Percentiles rank a stretch among this genome's conserved stretches.
phyloP scores from a whole-genome alignment of 2,888 invertebrate genomes.

The Epirrhoe tristata region DNA sequence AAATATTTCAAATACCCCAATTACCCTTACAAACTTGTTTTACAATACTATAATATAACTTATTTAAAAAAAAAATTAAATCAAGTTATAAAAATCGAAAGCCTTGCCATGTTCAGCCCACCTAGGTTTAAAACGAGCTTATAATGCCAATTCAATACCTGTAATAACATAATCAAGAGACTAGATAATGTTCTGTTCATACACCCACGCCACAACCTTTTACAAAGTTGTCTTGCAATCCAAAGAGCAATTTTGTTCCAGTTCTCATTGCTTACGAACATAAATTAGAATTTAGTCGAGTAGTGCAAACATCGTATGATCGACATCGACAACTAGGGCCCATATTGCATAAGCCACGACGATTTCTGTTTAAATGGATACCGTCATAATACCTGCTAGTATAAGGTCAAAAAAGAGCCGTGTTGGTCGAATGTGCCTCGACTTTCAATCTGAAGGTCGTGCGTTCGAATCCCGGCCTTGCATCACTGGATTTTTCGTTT shows the following conservation, averaged over 20 bases:
- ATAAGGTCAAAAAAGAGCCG: no score
- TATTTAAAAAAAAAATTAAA: background rate
- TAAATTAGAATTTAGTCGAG: slow-evolving; percentile 48
- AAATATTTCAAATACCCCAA: background rate
- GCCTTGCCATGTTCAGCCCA: slow-evolving; percentile 14
- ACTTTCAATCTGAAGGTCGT: no score
- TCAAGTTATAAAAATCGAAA: slow-evolving; percentile 2
- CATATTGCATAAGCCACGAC: background rate
- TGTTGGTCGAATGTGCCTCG: no score
- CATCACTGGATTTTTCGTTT: no score
- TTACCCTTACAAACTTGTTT: background rate
- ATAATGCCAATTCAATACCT: slow-evolving; percentile 28
- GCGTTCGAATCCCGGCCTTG: no score
- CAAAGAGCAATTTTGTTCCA: slow-evolving; percentile 36
- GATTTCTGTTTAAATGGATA: no score
- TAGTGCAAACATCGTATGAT: slow-evolving; percentile 36
- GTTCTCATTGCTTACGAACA: slow-evolving; percentile 39
- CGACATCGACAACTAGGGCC: slow-evolving; percentile 14
- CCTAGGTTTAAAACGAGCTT: slow-evolving; percentile 17
- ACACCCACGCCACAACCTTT: slow-evolving; percentile 36
- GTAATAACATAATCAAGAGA: slow-evolving; percentile 42
- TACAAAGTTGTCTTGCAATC: slow-evolving; percentile 27
- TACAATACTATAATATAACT: background rate
- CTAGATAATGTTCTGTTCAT: slow-evolving; percentile 31
- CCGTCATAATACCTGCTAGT: background rate